Percentiles rank a stretch among this genome's conserved stretches.
phyloP scores from a whole-genome alignment of 2,888 invertebrate genomes.

The Dicyrtomina minuta region DNA sequence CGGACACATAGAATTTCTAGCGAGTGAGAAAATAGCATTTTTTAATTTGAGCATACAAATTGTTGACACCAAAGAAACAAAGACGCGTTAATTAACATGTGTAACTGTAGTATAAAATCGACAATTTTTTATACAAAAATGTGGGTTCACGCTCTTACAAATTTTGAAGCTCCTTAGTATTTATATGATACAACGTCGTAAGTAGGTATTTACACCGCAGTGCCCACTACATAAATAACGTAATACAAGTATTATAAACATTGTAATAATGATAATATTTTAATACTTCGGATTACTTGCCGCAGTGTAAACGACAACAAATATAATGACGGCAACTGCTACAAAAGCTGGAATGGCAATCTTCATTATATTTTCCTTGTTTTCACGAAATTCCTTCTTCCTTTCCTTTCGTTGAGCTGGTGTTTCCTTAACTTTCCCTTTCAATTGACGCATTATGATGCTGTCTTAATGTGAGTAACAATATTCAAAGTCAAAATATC shows the following conservation, averaged over 20 bases:
- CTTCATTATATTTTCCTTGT: slow-evolving; percentile 73
- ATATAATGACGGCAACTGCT: slow-evolving; percentile 68
- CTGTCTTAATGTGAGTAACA: too few species aligned
- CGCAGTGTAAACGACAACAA: slow-evolving; percentile 59
- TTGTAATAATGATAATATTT: not conserved
- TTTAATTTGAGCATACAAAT: too few species aligned
- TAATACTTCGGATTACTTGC: slow-evolving; percentile 21
- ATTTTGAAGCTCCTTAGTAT: not conserved
- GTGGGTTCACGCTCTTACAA: too few species aligned
- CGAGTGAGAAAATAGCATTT: too few species aligned
- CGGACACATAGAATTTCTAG: too few species aligned
- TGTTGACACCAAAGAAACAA: too few species aligned
- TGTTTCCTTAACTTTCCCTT: slow-evolving; percentile 76
- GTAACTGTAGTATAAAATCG: too few species aligned
- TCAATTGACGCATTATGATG: slow-evolving; percentile 88
- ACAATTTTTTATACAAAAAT: too few species aligned
- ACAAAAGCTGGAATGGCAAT: slow-evolving; percentile 71
- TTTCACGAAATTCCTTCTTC: slow-evolving; percentile 78
- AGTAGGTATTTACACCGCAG: too few species aligned
- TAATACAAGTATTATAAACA: not conserved
- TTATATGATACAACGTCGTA: too few species aligned
- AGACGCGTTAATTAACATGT: too few species aligned
- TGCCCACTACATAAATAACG: not conserved
- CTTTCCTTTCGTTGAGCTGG: slow-evolving; percentile 80
- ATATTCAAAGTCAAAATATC: too few species aligned